Evolutionary conservation across 2,888 invertebrate genomes (phyloP).

Genomic region (Pyrrhosoma nymphula): DNA sequence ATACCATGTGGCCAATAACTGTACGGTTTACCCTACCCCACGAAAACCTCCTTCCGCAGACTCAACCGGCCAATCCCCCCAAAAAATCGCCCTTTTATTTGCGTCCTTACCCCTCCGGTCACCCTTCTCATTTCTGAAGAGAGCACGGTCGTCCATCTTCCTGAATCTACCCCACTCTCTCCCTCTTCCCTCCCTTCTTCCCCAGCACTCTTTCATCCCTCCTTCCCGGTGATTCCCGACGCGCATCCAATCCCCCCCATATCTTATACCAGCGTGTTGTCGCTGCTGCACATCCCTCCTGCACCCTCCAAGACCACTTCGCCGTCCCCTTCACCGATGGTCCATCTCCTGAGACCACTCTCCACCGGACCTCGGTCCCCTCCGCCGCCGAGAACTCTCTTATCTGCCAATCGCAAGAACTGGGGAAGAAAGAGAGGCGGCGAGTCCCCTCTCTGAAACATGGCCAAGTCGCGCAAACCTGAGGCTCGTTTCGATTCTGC

Average conservation of each 20-base stretch:
- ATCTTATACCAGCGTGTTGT: neutral
- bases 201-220: neutral
- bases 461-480: conserved; percentile 53
- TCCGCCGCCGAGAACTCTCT: conserved; percentile 14
- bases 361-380: neutral
- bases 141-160: conserved; percentile 31
- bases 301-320: neutral
- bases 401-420: conserved; percentile 45
- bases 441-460: neutral
- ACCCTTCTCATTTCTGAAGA: conserved; percentile 31
- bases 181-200: neutral
- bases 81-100: neutral
- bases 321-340: neutral
- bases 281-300: neutral
- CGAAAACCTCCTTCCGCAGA: too few species aligned
- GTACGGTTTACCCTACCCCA: too few species aligned
- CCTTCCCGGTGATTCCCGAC: neutral
- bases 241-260: neutral
- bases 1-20: too few species aligned
- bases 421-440: neutral
- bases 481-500: neutral
- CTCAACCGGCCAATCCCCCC: too few species aligned
- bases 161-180: too few species aligned
- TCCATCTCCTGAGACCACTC: conserved; percentile 16
- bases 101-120: neutral